Conservation (phyloP, 2,888 invertebrate genomes). For the Trachelus stipa region DNA sequence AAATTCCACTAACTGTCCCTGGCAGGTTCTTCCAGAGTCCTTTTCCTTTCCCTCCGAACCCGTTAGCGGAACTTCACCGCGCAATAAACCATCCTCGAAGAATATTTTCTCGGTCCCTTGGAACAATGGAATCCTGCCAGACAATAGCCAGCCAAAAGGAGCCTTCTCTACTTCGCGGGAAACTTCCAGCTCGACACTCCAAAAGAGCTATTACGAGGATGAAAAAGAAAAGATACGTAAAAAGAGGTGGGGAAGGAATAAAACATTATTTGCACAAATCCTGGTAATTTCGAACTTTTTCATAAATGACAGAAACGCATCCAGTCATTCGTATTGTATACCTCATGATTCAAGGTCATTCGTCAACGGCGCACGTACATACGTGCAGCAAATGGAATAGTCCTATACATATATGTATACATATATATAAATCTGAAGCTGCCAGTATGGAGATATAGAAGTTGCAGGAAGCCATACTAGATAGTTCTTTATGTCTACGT, state of each 20-base stretch:
- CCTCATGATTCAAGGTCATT: not conserved
- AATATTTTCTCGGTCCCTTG: slow-evolving; percentile 20
- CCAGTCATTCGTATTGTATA: not conserved
- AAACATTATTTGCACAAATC: not conserved
- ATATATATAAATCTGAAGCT: not conserved
- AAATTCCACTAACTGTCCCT: slow-evolving; percentile 22
- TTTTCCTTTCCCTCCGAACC: slow-evolving; percentile 10
- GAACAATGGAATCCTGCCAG: slow-evolving; percentile 14
- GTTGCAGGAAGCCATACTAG: slow-evolving; percentile 37
- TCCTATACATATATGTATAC: too few species aligned
- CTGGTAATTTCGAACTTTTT: not conserved
- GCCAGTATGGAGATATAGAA: not conserved
- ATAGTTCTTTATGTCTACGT: slow-evolving; percentile 41
- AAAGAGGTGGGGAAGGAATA: not conserved
- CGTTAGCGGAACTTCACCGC: slow-evolving; percentile 18
- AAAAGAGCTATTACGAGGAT: not conserved
- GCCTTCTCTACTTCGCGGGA: not conserved
- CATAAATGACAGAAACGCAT: not conserved
- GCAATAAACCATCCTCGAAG: slow-evolving; percentile 20
- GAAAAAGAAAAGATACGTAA: not conserved
- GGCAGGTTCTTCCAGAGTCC: slow-evolving; percentile 13
- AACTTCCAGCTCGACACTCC: not conserved
- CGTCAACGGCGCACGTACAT: not conserved
- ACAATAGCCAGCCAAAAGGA: slow-evolving; percentile 5
- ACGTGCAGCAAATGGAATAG: not conserved